Percentiles rank a stretch among this genome's conserved stretches.
phyloP scores from a whole-genome alignment of 2,888 invertebrate species.

The Ramazzottius varieornatus region DNA sequence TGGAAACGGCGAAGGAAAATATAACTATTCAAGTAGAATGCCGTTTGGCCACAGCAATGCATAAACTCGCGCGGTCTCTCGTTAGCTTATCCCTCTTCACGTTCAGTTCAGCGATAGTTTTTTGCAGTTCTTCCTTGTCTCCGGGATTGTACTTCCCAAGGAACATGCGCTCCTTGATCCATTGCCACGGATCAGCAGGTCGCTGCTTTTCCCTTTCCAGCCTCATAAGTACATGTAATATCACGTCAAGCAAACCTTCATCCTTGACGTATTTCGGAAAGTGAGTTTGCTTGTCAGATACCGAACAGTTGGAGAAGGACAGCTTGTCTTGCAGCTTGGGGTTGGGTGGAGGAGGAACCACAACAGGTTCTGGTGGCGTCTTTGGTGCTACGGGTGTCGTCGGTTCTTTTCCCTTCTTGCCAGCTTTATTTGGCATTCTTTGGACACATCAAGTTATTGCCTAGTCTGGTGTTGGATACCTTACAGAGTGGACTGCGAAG shows the following conservation, averaged over 20 bases:
- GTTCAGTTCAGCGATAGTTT: background rate
- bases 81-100: background rate
- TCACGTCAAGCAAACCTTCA: background rate
- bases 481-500: too few relatives aligned
- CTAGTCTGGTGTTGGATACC: too few relatives aligned
- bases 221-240: background rate
- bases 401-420: too few relatives aligned
- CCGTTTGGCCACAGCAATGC: background rate
- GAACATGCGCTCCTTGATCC: background rate
- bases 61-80: background rate
- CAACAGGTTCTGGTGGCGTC: too few relatives aligned
- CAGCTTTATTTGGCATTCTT: too few relatives aligned
- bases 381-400: too few relatives aligned
- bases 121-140: background rate
- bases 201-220: background rate
- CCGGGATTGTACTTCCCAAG: background rate
- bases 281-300: background rate
- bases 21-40: too few relatives aligned
- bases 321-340: background rate
- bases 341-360: too few relatives aligned
- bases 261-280: background rate
- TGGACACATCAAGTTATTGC: too few relatives aligned
- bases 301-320: background rate
- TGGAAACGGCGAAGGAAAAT: too few relatives aligned
- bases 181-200: background rate